phyloP scores from a whole-genome alignment of 1,140 invertebrate genomes.

The Schlechtendalia chinensis region DNA sequence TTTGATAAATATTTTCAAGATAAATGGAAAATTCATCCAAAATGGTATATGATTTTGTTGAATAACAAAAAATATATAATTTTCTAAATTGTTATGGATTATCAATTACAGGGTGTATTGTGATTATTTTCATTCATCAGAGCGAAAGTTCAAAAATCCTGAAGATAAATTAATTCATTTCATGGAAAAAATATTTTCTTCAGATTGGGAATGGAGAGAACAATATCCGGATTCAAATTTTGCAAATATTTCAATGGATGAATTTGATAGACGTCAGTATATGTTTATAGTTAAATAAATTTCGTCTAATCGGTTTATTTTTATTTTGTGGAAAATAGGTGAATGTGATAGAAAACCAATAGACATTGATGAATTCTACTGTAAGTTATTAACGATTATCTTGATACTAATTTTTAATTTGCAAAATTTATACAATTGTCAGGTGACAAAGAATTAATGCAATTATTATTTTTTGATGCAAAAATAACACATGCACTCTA shows the following conservation, averaged over 20 bases:
- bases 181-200: slow-evolving; percentile 62
- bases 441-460: slow-evolving; percentile 78
- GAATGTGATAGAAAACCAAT: slow-evolving; percentile 59
- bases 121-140: slow-evolving; percentile 78
- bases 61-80: not conserved
- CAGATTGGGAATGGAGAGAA: slow-evolving; percentile 48
- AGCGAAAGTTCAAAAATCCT: slow-evolving; percentile 67
- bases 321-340: not conserved
- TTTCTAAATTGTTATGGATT: slow-evolving; percentile 5
- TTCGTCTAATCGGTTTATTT: not conserved
- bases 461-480: slow-evolving; percentile 83
- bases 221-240: slow-evolving; percentile 48
- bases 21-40: slow-evolving; percentile 84
- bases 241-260: slow-evolving; percentile 46
- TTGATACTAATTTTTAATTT: not conserved
- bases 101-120: slow-evolving; percentile 71
- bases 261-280: slow-evolving; percentile 30
- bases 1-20: slow-evolving; percentile 66
- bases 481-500: slow-evolving; percentile 74
- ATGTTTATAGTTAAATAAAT: not conserved
- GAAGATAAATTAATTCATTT: slow-evolving; percentile 77
- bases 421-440: slow-evolving; percentile 42
- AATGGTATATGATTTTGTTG: slow-evolving; percentile 64
- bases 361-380: slow-evolving; percentile 72
- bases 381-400: slow-evolving; percentile 12